Percentiles rank a stretch among this genome's conserved stretches.
phyloP scores from a whole-genome alignment of 2,888 invertebrate genomes.

The Parnassius glacialis region DNA sequence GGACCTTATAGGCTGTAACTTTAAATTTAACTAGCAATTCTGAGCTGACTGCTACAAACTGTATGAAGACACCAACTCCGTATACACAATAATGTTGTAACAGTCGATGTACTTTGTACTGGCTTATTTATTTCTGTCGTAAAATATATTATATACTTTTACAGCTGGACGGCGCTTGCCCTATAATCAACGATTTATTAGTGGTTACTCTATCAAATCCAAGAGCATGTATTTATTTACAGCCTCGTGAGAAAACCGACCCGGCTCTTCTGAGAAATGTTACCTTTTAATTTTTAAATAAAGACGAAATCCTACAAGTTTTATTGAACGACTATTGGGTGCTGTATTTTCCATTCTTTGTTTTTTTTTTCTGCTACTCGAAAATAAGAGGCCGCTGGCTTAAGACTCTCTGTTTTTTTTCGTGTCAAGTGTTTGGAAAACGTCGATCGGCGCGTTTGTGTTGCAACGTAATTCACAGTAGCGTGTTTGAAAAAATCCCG shows the following conservation, averaged over 20 bases:
- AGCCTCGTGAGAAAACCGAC: conserved; percentile 65
- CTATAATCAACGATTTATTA: conserved; percentile 74
- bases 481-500: conserved; percentile 39
- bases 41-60: too few relatives aligned
- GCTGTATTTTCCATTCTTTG: conserved; percentile 44
- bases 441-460: conserved; percentile 40
- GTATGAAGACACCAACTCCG: neutral
- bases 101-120: conserved; percentile 23
- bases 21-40: too few relatives aligned
- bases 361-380: conserved; percentile 53
- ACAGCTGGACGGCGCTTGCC: conserved; percentile 65
- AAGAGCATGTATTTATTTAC: conserved; percentile 50
- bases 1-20: too few relatives aligned
- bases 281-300: conserved; percentile 72
- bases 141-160: conserved; percentile 69
- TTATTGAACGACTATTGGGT: conserved; percentile 69
- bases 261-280: conserved; percentile 63
- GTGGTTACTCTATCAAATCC: conserved; percentile 68
- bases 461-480: conserved; percentile 51
- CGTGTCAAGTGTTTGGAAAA: conserved; percentile 47
- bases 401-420: conserved; percentile 39
- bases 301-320: conserved; percentile 67
- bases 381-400: conserved; percentile 36
- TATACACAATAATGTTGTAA: conserved; percentile 13
- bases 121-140: conserved; percentile 57